These are phyloP conservation scores for Oceanodroma tethys DNA, from an alignment of 2,113 vertebrate genomes.

Conservation along the genomic window DNA sequence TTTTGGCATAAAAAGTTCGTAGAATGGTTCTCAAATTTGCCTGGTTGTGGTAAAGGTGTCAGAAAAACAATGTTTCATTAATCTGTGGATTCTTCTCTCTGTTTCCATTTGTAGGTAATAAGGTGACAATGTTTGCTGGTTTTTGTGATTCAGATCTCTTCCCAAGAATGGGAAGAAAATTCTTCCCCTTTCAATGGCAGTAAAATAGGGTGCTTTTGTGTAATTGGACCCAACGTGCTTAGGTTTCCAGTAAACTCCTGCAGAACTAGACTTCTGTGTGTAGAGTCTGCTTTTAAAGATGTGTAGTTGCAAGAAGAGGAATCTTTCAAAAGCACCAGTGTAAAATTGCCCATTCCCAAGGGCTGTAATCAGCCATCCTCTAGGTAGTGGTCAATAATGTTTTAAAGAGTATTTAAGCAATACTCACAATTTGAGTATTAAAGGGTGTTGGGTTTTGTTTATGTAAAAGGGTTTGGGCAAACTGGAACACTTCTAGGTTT, in stretches of 20 bases:
- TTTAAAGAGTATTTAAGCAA: not conserved
- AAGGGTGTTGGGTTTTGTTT: not conserved
- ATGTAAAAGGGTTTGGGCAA: not conserved
- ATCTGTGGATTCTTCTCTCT: not conserved
- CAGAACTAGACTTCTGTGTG: not conserved
- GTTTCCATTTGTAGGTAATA: not conserved
- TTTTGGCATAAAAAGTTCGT: not conserved
- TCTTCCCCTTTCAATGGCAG: not conserved
- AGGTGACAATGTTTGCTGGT: not conserved
- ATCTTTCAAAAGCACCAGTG: not conserved
- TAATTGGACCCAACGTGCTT: not conserved
- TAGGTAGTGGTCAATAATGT: not conserved
- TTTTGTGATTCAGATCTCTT: not conserved
- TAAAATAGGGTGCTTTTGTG: not conserved
- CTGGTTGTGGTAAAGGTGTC: not conserved
- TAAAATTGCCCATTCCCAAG: not conserved
- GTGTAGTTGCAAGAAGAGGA: not conserved
- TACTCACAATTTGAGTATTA: not conserved
- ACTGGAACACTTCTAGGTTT: not conserved
- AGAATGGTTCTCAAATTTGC: not conserved
- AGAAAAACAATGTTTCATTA: not conserved
- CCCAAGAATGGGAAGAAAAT: not conserved
- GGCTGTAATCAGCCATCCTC: not conserved
- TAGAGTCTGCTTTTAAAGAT: not conserved
- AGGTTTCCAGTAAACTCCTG: not conserved